These are phyloP conservation scores for Pseudomyrmex cubaensis DNA, from an alignment of 1,140 invertebrate genomes.

Conservation along the genomic window DNA sequence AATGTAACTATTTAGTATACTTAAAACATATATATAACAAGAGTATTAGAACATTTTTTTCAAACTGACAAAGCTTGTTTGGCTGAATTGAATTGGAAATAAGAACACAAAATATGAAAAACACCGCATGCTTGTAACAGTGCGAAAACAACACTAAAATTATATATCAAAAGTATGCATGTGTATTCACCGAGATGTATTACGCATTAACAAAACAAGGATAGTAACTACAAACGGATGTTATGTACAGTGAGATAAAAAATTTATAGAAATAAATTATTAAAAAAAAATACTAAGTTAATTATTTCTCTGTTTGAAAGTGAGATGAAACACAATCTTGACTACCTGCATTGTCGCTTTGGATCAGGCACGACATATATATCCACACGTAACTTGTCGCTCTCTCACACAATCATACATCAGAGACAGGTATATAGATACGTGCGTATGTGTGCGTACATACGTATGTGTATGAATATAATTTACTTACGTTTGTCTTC, in stretches of 20 bases:
- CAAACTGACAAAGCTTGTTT: conserved; percentile 24
- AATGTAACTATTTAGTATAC: no score
- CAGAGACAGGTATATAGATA: no score
- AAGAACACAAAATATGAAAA: not conserved
- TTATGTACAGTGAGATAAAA: conserved; percentile 67
- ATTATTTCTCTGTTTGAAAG: not conserved
- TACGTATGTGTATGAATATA: no score
- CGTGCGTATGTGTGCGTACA: no score
- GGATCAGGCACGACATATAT: no score
- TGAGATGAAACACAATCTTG: no score
- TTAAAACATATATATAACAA: not conserved
- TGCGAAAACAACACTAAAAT: not conserved
- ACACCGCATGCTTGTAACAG: not conserved
- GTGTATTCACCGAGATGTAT: no score
- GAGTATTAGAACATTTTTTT: conserved; percentile 4
- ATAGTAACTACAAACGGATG: conserved; percentile 28
- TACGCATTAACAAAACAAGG: not conserved
- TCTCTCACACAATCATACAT: no score
- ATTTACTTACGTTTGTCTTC: no score
- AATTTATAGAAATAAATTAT: conserved; percentile 69
- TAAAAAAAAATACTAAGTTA: conserved; percentile 28
- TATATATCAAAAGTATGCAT: conserved; percentile 33
- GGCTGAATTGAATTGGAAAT: not conserved
- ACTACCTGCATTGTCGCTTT: no score
- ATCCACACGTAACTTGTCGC: no score